A percentile compares a stretch with the other conserved stretches of the same genome.
These are phyloP conservation scores for Myocastor coypus DNA, from an alignment of 2,113 vertebrate genomes.

Conservation along the genomic window DNA sequence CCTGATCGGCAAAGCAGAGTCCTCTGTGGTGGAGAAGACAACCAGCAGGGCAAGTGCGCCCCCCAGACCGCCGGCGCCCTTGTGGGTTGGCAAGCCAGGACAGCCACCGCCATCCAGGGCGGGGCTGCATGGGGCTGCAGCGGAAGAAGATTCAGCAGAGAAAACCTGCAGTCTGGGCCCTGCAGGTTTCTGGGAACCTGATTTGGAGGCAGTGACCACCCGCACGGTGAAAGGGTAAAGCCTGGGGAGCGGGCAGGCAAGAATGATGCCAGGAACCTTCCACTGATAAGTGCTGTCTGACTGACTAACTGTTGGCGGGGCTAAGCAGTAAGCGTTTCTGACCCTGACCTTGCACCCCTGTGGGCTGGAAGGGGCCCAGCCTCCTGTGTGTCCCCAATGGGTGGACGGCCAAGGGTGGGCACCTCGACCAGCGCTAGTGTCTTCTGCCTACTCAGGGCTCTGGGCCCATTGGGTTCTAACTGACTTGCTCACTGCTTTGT, in stretches of 20 bases:
- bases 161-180: background rate
- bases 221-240: background rate
- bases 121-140: background rate
- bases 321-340: background rate
- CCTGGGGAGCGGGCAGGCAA: slow-evolving; percentile 7
- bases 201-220: background rate
- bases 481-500: slow-evolving; percentile 31
- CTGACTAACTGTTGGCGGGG: slow-evolving; percentile 8
- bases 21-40: background rate
- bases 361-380: background rate
- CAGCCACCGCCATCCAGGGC: background rate
- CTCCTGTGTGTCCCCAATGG: background rate
- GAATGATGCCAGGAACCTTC: background rate
- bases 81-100: background rate
- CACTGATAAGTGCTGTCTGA: background rate
- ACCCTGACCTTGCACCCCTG: background rate
- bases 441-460: background rate
- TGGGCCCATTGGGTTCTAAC: background rate
- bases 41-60: background rate
- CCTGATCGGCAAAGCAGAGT: slow-evolving; percentile 55
- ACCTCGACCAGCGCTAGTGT: background rate
- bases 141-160: background rate
- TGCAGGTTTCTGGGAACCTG: background rate
- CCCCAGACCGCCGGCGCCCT: background rate
- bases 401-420: background rate